phyloP scores from a whole-genome alignment of 2,797 vertebrate species.

The Tokudaia tokunoshimensis region DNA sequence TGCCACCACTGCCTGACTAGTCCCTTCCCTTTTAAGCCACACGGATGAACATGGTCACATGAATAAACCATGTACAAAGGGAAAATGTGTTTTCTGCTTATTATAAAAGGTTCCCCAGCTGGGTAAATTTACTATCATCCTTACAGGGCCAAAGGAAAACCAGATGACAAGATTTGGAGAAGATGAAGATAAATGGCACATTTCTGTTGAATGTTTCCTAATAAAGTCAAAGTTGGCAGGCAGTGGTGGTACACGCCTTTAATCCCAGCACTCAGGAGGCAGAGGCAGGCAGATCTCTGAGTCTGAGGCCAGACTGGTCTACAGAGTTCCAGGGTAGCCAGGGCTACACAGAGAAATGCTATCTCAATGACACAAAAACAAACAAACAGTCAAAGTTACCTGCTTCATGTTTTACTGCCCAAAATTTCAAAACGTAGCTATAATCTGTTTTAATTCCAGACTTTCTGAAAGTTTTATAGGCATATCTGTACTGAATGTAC shows the following conservation, averaged over 20 bases:
- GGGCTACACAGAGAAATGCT: background rate
- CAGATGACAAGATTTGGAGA: slow-evolving; percentile 50
- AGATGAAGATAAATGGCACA: slow-evolving; percentile 15
- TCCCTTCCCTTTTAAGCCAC: background rate
- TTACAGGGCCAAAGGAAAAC: background rate
- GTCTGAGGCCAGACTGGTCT: background rate
- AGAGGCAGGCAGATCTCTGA: background rate
- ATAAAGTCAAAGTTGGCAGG: background rate
- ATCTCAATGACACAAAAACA: background rate
- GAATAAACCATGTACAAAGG: slow-evolving; percentile 31
- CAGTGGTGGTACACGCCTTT: background rate
- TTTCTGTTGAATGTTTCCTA: slow-evolving; percentile 50
- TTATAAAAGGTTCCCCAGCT: background rate
- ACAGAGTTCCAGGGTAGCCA: background rate
- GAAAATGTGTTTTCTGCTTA: slow-evolving; percentile 15
- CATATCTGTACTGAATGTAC: background rate
- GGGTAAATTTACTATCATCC: slow-evolving; percentile 15
- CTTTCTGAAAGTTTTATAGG: background rate
- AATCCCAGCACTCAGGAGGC: background rate
- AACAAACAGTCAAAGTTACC: background rate
- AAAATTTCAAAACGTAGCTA: slow-evolving; percentile 33
- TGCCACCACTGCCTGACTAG: too few species aligned
- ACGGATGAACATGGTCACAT: background rate
- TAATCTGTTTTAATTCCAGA: slow-evolving; percentile 20
- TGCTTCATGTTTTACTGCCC: slow-evolving; percentile 2